Conservation (phyloP, 2,113 vertebrate genomes). For the Mobula birostris region DNA sequence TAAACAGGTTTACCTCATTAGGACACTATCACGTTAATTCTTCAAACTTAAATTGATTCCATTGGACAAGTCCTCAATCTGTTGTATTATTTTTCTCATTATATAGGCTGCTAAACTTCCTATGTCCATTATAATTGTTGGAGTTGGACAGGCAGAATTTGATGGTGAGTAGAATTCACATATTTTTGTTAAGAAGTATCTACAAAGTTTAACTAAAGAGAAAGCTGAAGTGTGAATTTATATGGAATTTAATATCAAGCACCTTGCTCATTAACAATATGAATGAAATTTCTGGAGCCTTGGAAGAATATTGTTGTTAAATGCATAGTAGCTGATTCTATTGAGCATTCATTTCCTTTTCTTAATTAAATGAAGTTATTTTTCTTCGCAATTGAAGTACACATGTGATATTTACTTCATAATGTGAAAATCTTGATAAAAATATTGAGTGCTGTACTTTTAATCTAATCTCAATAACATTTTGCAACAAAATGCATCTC, state of each 20-base stretch:
- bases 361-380: neutral
- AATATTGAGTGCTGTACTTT: neutral
- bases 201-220: neutral
- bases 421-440: neutral
- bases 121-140: slow-evolving; percentile 93
- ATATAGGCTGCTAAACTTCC: slow-evolving; percentile 84
- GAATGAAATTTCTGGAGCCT: neutral
- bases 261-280: neutral
- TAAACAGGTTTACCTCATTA: neutral
- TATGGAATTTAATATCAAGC: neutral
- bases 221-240: neutral
- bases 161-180: slow-evolving; percentile 66
- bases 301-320: neutral
- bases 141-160: slow-evolving; percentile 88
- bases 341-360: neutral
- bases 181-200: neutral
- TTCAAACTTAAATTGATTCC: neutral
- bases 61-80: neutral
- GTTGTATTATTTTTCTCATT: neutral
- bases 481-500: neutral
- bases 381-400: neutral
- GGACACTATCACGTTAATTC: neutral
- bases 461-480: neutral
- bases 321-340: neutral
- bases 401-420: neutral